These are phyloP conservation scores for Bemisia tabaci DNA, from an alignment of 1,140 invertebrate genomes.

Conservation along the genomic window DNA sequence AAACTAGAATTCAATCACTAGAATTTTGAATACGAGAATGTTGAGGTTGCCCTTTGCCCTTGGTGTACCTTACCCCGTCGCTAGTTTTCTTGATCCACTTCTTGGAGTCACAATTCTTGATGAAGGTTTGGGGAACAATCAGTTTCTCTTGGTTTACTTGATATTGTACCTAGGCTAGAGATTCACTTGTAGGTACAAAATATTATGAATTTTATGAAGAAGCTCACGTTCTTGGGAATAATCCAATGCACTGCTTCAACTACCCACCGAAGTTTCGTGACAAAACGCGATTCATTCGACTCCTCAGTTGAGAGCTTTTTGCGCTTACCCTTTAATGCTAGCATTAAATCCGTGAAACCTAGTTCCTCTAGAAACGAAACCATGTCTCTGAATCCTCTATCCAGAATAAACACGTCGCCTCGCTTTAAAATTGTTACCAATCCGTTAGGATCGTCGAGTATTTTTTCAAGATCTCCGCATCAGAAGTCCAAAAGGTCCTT, in stretches of 20 bases:
- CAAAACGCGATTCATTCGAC: constrained; percentile 26
- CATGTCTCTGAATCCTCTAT: not conserved
- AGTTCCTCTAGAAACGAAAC: not conserved
- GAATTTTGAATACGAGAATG: too few relatives aligned
- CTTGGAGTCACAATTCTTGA: too few relatives aligned
- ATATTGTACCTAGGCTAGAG: too few relatives aligned
- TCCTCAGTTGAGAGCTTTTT: constrained; percentile 26
- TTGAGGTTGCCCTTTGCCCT: too few relatives aligned
- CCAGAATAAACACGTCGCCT: not conserved
- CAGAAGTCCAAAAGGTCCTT: not conserved
- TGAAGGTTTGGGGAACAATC: too few relatives aligned
- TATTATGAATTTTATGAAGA: not conserved
- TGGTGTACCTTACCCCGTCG: too few relatives aligned
- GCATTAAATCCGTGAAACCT: constrained; percentile 22
- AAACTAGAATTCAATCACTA: too few relatives aligned
- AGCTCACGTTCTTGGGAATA: constrained; percentile 23
- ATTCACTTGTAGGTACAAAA: too few relatives aligned
- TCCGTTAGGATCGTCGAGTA: not conserved
- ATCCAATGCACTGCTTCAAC: constrained; percentile 29
- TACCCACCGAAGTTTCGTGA: constrained; percentile 29
- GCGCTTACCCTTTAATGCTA: constrained; percentile 24
- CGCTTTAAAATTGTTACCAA: not conserved
- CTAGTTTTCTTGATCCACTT: too few relatives aligned
- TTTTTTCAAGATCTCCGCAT: not conserved
- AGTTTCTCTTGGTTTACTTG: too few relatives aligned